Evolutionary conservation across 2,113 vertebrate species (phyloP).

Genomic region (Platysteira castanea): DNA sequence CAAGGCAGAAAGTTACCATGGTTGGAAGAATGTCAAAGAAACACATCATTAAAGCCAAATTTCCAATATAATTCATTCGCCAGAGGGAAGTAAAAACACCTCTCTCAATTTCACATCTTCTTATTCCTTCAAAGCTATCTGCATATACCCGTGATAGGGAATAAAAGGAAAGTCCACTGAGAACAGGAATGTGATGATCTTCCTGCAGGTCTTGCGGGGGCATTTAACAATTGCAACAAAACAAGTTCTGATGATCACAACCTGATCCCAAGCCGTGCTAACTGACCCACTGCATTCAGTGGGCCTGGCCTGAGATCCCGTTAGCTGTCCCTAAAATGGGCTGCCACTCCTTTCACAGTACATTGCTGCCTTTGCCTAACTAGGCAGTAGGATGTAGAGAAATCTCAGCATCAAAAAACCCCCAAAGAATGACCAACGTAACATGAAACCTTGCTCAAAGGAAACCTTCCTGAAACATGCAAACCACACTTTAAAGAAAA

Average conservation of each 20-base stretch:
- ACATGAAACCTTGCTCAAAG: not conserved
- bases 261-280: not conserved
- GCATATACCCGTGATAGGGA: too few species aligned
- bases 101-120: not conserved
- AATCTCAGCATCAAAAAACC: not conserved
- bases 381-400: not conserved
- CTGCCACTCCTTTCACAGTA: not conserved
- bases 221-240: not conserved
- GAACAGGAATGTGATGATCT: not conserved
- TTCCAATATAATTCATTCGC: not conserved
- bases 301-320: not conserved
- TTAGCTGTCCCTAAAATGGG: not conserved
- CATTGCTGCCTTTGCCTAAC: not conserved
- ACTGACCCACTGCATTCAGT: not conserved
- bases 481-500: not conserved
- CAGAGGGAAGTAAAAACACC: not conserved
- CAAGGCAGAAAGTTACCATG: not conserved
- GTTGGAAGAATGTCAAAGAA: not conserved
- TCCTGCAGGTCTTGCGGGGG: not conserved
- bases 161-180: not conserved
- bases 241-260: not conserved
- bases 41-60: not conserved
- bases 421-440: not conserved
- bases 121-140: not conserved
- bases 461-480: not conserved